phyloP scores from a whole-genome alignment of 1,140 invertebrate species.

The Nebria ingens region DNA sequence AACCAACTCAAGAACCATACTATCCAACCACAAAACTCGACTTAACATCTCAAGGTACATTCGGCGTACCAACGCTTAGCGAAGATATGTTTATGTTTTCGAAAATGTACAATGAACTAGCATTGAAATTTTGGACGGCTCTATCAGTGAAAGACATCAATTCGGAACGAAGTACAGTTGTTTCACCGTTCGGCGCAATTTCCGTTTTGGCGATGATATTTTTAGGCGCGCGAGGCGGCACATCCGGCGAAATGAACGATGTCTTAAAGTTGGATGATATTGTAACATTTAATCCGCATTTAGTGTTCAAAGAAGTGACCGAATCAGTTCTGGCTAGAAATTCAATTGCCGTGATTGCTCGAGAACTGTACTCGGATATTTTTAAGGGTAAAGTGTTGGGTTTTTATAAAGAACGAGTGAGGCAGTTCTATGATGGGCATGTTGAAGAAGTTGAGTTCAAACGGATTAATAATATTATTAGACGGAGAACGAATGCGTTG shows the following conservation, averaged over 20 bases:
- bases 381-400: slow-evolving; percentile 64
- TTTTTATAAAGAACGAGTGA: slow-evolving; percentile 75
- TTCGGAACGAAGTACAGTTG: slow-evolving; percentile 60
- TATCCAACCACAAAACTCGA: neutral
- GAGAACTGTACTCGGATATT: slow-evolving; percentile 67
- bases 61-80: slow-evolving; percentile 18
- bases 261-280: slow-evolving; percentile 74
- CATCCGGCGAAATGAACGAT: slow-evolving; percentile 82
- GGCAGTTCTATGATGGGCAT: slow-evolving; percentile 74
- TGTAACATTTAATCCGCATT: slow-evolving; percentile 77
- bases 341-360: slow-evolving; percentile 51
- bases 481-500: slow-evolving; percentile 64
- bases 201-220: slow-evolving; percentile 81
- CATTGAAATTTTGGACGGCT: slow-evolving; percentile 67
- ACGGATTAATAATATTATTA: slow-evolving; percentile 61
- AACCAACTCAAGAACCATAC: neutral
- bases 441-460: slow-evolving; percentile 76
- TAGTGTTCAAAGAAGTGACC: slow-evolving; percentile 72
- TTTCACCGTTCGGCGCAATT: slow-evolving; percentile 75
- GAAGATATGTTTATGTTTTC: slow-evolving; percentile 58
- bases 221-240: slow-evolving; percentile 73
- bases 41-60: neutral
- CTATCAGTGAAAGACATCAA: slow-evolving; percentile 58
- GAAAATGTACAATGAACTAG: slow-evolving; percentile 71
- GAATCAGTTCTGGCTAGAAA: slow-evolving; percentile 53